Evolutionary conservation across 2,113 vertebrate species (phyloP).

Genomic region (Empidonax traillii): DNA sequence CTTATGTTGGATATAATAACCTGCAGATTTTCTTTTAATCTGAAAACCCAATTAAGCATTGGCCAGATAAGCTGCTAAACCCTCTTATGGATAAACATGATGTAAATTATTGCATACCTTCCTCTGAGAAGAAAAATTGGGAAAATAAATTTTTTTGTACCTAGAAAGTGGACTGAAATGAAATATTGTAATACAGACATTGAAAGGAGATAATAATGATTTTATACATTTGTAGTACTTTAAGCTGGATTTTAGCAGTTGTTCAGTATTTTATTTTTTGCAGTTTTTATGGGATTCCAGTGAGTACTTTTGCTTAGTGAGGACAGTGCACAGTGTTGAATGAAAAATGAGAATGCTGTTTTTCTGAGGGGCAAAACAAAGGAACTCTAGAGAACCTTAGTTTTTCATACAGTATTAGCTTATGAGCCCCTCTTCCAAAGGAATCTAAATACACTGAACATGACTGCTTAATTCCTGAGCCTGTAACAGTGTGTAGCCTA

Average conservation of each 20-base stretch:
- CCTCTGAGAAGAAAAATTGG: not conserved
- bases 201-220: not conserved
- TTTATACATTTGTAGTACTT: not conserved
- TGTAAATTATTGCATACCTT: not conserved
- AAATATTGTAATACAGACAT: not conserved
- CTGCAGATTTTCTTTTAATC: constrained; percentile 11
- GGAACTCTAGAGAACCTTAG: not conserved
- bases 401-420: not conserved
- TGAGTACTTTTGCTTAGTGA: not conserved
- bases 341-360: not conserved
- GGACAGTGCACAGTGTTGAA: not conserved
- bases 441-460: not conserved
- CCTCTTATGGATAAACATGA: not conserved
- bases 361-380: not conserved
- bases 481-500: not conserved
- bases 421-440: not conserved
- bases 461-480: not conserved
- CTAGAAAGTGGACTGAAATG: not conserved
- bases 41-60: constrained; percentile 45
- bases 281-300: not conserved
- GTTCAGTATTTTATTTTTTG: not conserved
- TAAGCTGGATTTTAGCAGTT: not conserved
- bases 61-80: constrained; percentile 9
- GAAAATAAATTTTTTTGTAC: not conserved
- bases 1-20: constrained; percentile 52